Evolutionary conservation across 2,113 vertebrate species (phyloP), one percentile per base, ranked within the genome.

Genomic region (Epinephelus moara): DNA sequence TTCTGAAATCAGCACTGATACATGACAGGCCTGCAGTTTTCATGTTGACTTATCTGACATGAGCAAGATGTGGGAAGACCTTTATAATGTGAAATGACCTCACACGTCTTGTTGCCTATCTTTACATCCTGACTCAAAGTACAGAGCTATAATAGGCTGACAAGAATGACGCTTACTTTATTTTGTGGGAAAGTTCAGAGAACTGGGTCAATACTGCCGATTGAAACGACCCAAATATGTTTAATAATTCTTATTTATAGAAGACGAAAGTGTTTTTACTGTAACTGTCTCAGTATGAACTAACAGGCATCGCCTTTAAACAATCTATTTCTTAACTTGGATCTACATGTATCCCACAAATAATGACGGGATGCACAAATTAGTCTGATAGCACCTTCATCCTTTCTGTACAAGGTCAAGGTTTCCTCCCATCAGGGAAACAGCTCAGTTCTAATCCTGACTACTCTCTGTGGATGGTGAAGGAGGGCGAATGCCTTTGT

Each of bases 361-460:
- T 76, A 23, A 75, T 45, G 73, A 37, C 30, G 77, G 50, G 71
- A 87, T 67, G 52, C 80, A 85, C 66, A 83, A 82, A 70, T 70
- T 19, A 78, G 64, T 80, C 33, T 25, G 8, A 60, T 69, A 59
- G 55, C 12, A 64, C 27, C 37, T 25, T 72, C 40, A 53, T 73
- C 67, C 25, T 67, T 30, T 60, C 37, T 45, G 1, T 11, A 19
- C 27, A 71, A 80, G 80, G 63, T 69, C 59, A 59, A 27, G 18
- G 64, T 49, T 60, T 70, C 5, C 53, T 37, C 2, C n/a, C 45
- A 37, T 61, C 66, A 57, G 57, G 40, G 25, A 77, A 60, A 19
- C 70, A 55, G 15, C 69, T 75, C 49, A 23, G 25, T 17, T 79
- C 73, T 82, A 78, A 74, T 67, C 61, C 57, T 62, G 21, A 79